Percentiles rank a stretch among this genome's conserved stretches.
Conservation (phyloP, 64 coral and sea anemone species). For the Pocillopora damicornis region DNA sequence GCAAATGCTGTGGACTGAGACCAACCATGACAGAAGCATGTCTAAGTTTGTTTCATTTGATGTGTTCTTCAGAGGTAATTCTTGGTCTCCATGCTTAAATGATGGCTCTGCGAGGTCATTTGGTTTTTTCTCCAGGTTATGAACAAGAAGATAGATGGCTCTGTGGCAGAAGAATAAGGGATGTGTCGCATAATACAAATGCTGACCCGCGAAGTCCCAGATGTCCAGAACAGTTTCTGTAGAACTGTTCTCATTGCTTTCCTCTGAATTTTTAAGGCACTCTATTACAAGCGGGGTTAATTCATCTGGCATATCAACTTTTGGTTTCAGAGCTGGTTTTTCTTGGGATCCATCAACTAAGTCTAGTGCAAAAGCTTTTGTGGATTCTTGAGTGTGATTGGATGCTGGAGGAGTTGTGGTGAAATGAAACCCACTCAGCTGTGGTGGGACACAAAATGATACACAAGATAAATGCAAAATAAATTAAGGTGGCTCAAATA, state of each 20-base stretch:
- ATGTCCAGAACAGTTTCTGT: conserved; percentile 28
- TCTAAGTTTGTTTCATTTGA: conserved; percentile 35
- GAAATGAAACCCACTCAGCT: neutral
- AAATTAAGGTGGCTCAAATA: neutral
- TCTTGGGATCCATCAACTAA: neutral
- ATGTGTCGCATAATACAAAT: conserved; percentile 27
- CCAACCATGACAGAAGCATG: conserved; percentile 35
- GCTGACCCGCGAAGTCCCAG: conserved; percentile 39
- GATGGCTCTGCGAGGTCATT: conserved; percentile 11
- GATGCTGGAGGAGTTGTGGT: neutral
- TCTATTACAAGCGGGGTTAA: conserved; percentile 15
- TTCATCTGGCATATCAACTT: conserved; percentile 10
- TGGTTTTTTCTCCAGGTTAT: conserved; percentile 28
- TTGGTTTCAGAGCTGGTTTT: neutral
- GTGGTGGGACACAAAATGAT: neutral
- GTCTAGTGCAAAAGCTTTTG: neutral
- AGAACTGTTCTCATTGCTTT: neutral
- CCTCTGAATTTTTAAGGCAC: neutral
- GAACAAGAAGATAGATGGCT: conserved; percentile 31
- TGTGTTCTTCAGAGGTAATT: neutral
- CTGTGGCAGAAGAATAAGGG: conserved; percentile 24
- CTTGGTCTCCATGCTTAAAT: neutral
- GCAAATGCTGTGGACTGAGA: conserved; percentile 38
- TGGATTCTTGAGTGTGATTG: neutral
- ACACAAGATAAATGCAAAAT: neutral